Evolutionary conservation across 2,888 invertebrate species (phyloP).

Genomic region (Drosophila atripex): DNA sequence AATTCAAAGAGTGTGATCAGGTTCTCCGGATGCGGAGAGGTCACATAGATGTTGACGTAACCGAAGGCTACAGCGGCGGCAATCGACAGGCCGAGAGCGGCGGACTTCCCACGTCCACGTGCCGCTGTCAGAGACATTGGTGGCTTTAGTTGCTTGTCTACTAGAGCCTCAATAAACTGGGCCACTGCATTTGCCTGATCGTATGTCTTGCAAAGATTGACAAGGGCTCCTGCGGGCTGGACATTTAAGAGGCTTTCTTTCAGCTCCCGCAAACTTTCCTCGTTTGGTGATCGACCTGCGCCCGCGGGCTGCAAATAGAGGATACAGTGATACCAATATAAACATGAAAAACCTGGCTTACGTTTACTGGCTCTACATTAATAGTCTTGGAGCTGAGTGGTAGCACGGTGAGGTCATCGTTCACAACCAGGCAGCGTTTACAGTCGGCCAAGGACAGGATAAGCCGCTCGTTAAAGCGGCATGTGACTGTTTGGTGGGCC

Average conservation of each 20-base stretch:
- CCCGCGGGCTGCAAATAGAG: conserved; percentile 61
- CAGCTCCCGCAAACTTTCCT: conserved; percentile 88
- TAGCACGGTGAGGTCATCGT: conserved; percentile 95
- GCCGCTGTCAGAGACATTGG: conserved; percentile 98
- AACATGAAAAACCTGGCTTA: conserved; percentile 43
- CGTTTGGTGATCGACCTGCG: conserved; percentile 83
- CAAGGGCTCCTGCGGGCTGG: conserved; percentile 94
- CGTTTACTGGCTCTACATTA: conserved; percentile 90
- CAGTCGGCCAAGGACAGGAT: conserved; percentile 95
- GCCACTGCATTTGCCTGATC: conserved; percentile 97
- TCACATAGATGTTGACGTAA: conserved; percentile 95
- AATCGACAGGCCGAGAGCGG: conserved; percentile 96
- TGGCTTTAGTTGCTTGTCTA: conserved; percentile 93
- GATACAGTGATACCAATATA: neutral
- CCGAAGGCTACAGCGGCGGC: conserved; percentile 93
- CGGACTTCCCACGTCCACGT: conserved; percentile 98
- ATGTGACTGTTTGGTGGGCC: conserved; percentile 95
- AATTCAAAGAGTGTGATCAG: conserved; percentile 98
- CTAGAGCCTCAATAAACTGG: conserved; percentile 96
- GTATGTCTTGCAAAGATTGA: conserved; percentile 94
- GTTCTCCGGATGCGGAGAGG: conserved; percentile 99
- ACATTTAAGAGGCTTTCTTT: conserved; percentile 94
- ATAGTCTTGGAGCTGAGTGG: conserved; percentile 96
- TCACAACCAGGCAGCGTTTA: conserved; percentile 94
- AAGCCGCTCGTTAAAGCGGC: conserved; percentile 98